A percentile compares a stretch with the other conserved stretches of the same genome.
These are phyloP conservation scores for Conus betulinus DNA, from an alignment of 1,140 invertebrate genomes.

Conservation along the genomic window DNA sequence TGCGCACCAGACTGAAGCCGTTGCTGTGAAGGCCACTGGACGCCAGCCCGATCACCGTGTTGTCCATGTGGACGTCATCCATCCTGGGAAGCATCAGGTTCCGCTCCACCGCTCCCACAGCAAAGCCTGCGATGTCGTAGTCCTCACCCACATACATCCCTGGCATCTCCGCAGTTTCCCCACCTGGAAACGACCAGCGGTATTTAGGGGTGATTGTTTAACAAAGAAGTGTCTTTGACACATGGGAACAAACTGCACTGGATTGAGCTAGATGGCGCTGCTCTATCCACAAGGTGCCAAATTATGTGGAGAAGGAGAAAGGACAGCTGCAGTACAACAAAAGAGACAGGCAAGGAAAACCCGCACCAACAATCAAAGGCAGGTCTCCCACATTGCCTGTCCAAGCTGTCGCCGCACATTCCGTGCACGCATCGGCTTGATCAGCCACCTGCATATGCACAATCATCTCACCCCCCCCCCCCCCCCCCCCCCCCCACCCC, in stretches of 20 bases:
- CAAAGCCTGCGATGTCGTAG: conserved; percentile 97
- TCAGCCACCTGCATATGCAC: too few species aligned
- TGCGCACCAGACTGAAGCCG: conserved; percentile 95
- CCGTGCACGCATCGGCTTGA: too few species aligned
- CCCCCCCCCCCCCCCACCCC: too few species aligned
- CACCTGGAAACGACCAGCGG: conserved; percentile 80
- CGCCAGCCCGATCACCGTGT: conserved; percentile 90
- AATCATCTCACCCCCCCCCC: too few species aligned
- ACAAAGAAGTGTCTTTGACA: background rate
- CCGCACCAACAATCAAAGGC: too few species aligned
- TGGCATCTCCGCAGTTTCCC: conserved; percentile 98
- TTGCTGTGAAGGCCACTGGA: conserved; percentile 95
- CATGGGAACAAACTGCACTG: background rate
- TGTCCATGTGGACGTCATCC: conserved; percentile 83
- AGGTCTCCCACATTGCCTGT: too few species aligned
- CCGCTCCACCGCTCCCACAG: conserved; percentile 92
- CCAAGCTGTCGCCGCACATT: too few species aligned
- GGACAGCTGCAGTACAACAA: too few species aligned
- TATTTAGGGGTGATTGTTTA: background rate
- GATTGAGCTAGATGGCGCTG: background rate
- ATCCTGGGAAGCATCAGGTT: conserved; percentile 84
- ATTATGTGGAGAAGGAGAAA: too few species aligned
- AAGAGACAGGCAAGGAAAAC: too few species aligned
- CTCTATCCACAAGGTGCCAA: background rate
- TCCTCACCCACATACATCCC: conserved; percentile 90